These are phyloP conservation scores for Alfaro cultratus DNA, from an alignment of 2,797 vertebrate genomes.

Conservation along the genomic window DNA sequence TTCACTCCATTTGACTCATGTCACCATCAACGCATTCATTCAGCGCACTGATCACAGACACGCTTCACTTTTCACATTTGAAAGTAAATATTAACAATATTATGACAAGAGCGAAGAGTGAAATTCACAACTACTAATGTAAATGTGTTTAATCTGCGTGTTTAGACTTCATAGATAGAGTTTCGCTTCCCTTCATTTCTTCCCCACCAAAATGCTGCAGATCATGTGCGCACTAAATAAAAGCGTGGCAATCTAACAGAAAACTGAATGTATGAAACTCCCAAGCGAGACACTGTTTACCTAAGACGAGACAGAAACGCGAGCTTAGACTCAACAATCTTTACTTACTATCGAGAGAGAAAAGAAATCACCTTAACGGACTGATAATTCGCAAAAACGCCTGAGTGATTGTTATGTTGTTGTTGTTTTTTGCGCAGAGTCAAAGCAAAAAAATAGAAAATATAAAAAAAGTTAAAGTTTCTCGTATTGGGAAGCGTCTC, in stretches of 20 bases:
- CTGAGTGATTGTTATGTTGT: slow-evolving; percentile 27
- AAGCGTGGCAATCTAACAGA: slow-evolving; percentile 29
- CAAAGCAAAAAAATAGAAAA: slow-evolving; percentile 20
- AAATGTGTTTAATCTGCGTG: slow-evolving; percentile 19
- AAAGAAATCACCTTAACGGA: slow-evolving; percentile 52
- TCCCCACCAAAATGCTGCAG: neutral
- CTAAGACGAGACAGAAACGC: slow-evolving; percentile 41
- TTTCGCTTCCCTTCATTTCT: neutral
- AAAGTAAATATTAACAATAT: slow-evolving; percentile 6
- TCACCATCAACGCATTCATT: slow-evolving; percentile 48
- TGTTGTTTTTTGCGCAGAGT: slow-evolving; percentile 29
- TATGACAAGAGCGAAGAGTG: slow-evolving; percentile 15
- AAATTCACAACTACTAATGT: slow-evolving; percentile 30
- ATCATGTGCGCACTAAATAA: slow-evolving; percentile 12
- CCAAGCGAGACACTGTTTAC: slow-evolving; percentile 39
- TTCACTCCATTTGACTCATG: slow-evolving; percentile 46
- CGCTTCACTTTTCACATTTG: slow-evolving; percentile 17
- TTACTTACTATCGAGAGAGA: slow-evolving; percentile 68
- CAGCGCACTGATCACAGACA: slow-evolving; percentile 10
- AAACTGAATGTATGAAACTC: slow-evolving; percentile 55
- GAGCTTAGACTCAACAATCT: slow-evolving; percentile 54
- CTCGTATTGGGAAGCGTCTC: slow-evolving; percentile 64
- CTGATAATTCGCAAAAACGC: slow-evolving; percentile 37
- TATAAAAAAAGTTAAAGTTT: slow-evolving; percentile 49
- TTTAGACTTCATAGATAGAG: slow-evolving; percentile 7